A percentile compares a stretch with the other conserved stretches of the same genome.
phyloP scores from a whole-genome alignment of 2,113 vertebrate species.

The Montifringilla adamsi region DNA sequence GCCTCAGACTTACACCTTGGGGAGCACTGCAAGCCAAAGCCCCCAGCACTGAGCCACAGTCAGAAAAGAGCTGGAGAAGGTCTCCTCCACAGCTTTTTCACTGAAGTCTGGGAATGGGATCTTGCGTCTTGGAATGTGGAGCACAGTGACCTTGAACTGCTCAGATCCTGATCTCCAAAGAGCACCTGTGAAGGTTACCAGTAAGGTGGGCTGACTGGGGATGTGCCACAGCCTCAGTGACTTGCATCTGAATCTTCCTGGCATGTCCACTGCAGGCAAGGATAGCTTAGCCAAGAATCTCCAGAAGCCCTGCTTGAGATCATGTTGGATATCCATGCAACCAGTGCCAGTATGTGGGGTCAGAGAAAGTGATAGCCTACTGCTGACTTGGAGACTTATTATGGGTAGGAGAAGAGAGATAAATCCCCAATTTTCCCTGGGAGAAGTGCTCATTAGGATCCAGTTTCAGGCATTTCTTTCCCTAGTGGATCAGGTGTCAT shows the following conservation, averaged over 20 bases:
- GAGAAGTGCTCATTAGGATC: neutral
- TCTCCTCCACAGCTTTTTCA: neutral
- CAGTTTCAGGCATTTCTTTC: neutral
- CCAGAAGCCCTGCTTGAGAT: neutral
- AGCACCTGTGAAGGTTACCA: neutral
- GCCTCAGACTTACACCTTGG: neutral
- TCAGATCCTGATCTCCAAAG: neutral
- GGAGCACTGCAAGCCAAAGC: neutral
- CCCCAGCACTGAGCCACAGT: neutral
- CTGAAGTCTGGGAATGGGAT: neutral
- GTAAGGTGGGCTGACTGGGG: neutral
- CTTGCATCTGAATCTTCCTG: neutral
- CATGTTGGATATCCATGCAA: neutral
- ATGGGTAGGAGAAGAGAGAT: neutral
- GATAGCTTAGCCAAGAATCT: neutral
- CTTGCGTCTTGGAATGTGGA: neutral
- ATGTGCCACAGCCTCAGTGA: neutral
- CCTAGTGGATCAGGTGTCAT: neutral
- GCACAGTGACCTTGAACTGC: neutral
- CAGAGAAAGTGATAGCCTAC: neutral
- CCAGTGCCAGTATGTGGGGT: neutral
- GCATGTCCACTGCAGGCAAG: neutral
- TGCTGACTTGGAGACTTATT: neutral
- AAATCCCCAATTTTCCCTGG: neutral
- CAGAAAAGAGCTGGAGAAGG: neutral